Evolutionary conservation across 2,797 vertebrate species (phyloP), one percentile per base, ranked within the genome.

Genomic region (Nothura maculosa): DNA sequence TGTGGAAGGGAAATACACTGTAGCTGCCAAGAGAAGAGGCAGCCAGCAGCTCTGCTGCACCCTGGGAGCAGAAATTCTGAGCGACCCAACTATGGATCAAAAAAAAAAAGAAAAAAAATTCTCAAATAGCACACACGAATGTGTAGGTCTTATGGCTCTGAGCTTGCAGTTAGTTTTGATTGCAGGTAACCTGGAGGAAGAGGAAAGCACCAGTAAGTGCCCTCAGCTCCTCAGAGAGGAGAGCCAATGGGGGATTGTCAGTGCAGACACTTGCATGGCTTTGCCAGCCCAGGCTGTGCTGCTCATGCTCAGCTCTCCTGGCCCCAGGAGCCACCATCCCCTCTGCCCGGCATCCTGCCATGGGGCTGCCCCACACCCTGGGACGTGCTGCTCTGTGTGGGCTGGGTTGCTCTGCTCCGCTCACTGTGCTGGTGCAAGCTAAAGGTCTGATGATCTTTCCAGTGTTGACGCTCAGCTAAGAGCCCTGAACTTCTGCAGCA

Each of bases 21-120:
- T 1, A 0, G 14, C 60, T 85, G 38, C n/a, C 2, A 6, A 34
- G 3, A 18, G 14, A 75, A 58, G 3, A 43, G 34, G 36, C n/a
- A 86, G 27, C 10, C 16, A 27, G 25, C 12, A 63, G 38, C 58
- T 81, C n/a, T 87, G 42, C 55, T 66, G 9, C 36, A 28, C 36
- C 28, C 38, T 30, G 45, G 17, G 18, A 24, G 47, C 22, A 48
- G 70, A 88, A 90, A 40, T 55, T 16, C 10, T 86, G 43, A 20
- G 16, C 58, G 7, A 10, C 34, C 17, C 42, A 8, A 76, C n/a
- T 61, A 52, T 36, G 47, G 36, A 52, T 80, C 62, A 16, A 5
- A 16, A 52, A 67, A 78, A 76, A 38, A 34, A 17, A 8, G 12
- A 36, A 16, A 6, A 45, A 27, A 12, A 73, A 76, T 15, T 32